These are phyloP conservation scores for Stenopsyche tienmushanensis DNA, from an alignment of 1,140 invertebrate species.

Conservation along the genomic window DNA sequence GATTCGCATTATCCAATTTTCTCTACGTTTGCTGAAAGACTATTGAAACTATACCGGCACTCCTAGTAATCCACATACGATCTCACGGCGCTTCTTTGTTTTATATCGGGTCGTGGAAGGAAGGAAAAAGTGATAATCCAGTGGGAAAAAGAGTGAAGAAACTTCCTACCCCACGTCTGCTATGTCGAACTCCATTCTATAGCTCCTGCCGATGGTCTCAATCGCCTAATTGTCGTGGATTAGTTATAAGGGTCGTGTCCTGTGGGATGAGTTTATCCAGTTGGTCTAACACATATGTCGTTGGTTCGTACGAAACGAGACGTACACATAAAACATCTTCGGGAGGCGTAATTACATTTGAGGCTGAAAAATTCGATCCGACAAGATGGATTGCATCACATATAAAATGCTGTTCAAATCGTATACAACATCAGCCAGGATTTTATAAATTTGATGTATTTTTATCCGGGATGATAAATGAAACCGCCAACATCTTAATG, in stretches of 20 bases:
- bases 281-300: neutral
- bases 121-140: neutral
- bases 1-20: neutral
- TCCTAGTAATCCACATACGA: neutral
- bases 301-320: neutral
- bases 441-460: neutral
- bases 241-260: constrained; percentile 32
- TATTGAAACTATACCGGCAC: no score
- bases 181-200: no score
- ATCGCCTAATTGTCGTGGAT: constrained; percentile 39
- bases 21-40: no score
- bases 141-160: constrained; percentile 12
- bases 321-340: neutral
- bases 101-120: no score
- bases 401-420: no score
- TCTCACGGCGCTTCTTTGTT: neutral
- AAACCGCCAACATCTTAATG: neutral
- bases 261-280: neutral
- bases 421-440: neutral
- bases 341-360: neutral
- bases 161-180: neutral
- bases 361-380: neutral
- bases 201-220: constrained; percentile 4
- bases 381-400: no score
- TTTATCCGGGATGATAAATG: neutral